A percentile compares a stretch with the other conserved stretches of the same genome.
These are phyloP conservation scores for Schlechtendalia chinensis DNA, from an alignment of 1,140 invertebrate genomes.

Conservation along the genomic window DNA sequence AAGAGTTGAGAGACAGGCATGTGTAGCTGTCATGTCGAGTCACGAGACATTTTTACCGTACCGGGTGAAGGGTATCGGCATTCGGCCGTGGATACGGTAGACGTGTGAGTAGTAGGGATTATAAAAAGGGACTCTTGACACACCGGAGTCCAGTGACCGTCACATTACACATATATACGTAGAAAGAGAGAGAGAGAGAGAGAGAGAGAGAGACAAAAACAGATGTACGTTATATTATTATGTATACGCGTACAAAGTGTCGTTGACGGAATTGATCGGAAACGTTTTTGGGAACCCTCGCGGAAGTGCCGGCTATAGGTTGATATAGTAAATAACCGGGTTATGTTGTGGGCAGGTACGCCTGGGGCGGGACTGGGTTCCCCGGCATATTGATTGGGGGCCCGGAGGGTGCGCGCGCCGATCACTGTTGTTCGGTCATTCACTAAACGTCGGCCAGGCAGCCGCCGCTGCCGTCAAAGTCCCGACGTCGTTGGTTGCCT, in stretches of 20 bases:
- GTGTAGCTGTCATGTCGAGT: not conserved
- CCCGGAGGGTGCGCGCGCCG: slow-evolving; percentile 32
- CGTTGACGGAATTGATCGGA: slow-evolving; percentile 24
- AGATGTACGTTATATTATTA: not conserved
- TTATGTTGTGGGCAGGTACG: slow-evolving; percentile 44
- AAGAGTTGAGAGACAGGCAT: not conserved
- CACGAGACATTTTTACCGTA: not conserved
- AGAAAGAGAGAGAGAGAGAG: no score
- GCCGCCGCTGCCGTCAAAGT: not conserved
- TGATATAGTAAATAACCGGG: slow-evolving; percentile 46
- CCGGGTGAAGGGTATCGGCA: not conserved
- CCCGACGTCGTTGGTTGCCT: not conserved
- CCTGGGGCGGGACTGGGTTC: slow-evolving; percentile 37
- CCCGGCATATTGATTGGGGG: slow-evolving; percentile 48
- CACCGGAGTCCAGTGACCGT: not conserved
- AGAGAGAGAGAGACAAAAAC: no score
- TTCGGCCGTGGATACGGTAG: no score
- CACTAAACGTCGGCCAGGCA: slow-evolving; percentile 43
- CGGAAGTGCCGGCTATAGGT: slow-evolving; percentile 8
- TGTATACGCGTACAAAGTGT: not conserved
- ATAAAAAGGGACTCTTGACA: slow-evolving; percentile 4
- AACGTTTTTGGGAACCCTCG: slow-evolving; percentile 13
- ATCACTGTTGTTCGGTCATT: slow-evolving; percentile 43
- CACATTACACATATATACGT: not conserved
- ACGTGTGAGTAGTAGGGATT: not conserved